A percentile compares a stretch with the other conserved stretches of the same genome.
Conservation (phyloP, 2,888 invertebrate species). For the Galeruca laticollis region DNA sequence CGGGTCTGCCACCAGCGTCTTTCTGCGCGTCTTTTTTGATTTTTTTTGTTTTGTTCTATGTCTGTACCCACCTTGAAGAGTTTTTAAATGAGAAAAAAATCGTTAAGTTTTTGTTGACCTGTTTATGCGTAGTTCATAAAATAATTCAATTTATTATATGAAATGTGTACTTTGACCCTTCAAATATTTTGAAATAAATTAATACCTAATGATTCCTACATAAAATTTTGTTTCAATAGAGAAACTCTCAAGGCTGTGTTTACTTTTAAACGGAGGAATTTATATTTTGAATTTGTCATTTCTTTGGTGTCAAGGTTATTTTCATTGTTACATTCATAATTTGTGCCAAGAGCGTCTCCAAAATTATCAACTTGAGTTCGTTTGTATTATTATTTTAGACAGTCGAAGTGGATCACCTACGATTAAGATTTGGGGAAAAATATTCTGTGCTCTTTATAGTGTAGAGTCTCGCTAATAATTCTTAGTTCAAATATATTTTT, state of each 20-base stretch:
- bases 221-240: not conserved
- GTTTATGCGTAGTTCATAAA: not conserved
- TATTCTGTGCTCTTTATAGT: not conserved
- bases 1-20: no score
- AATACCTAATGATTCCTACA: not conserved
- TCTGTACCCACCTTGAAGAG: no score
- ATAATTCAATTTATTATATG: not conserved
- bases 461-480: no score
- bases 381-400: conserved; percentile 1
- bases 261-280: conserved; percentile 11
- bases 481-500: no score
- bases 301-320: conserved; percentile 43
- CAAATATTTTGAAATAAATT: not conserved
- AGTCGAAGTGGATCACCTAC: not conserved
- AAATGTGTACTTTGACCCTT: not conserved
- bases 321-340: conserved; percentile 39
- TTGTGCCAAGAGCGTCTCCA: conserved; percentile 41
- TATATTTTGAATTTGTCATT: conserved; percentile 20
- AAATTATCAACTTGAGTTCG: not conserved
- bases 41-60: no score
- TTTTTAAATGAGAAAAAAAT: no score
- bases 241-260: not conserved
- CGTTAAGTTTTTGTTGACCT: no score
- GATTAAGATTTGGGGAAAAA: not conserved
- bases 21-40: no score